Evolutionary conservation across 2,888 invertebrate species (phyloP).

Genomic region (Drosophila siamana): DNA sequence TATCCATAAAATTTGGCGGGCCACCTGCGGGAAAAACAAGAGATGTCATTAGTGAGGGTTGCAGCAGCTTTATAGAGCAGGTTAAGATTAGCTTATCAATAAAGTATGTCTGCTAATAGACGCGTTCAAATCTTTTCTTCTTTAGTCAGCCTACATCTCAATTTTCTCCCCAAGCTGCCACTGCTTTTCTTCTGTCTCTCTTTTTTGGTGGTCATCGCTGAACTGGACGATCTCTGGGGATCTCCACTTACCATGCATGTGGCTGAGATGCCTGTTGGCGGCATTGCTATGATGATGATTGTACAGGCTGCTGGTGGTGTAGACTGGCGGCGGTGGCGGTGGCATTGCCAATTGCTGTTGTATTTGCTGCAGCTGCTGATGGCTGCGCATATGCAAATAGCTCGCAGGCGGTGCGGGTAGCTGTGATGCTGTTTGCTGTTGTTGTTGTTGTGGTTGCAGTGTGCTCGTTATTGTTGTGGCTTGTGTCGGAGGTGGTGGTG

Average conservation of each 20-base stretch:
- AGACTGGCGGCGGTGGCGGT: conserved; percentile 69
- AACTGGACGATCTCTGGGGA: neutral
- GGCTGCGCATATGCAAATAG: conserved; percentile 73
- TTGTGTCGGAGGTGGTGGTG: conserved; percentile 58
- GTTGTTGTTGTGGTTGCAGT: conserved; percentile 49
- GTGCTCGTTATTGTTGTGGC: conserved; percentile 45
- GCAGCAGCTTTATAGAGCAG: neutral
- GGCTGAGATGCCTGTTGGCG: conserved; percentile 62
- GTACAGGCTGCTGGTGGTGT: conserved; percentile 62
- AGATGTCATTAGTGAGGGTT: neutral
- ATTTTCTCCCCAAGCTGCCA: conserved; percentile 1
- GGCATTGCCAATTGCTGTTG: conserved; percentile 72
- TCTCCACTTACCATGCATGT: conserved; percentile 81
- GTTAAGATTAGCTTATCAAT: neutral
- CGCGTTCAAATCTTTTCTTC: no score
- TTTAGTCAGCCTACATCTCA: neutral
- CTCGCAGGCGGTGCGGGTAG: conserved; percentile 64
- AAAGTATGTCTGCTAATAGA: neutral
- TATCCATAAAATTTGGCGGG: conserved; percentile 80
- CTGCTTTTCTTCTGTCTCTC: neutral
- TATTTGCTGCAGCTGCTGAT: conserved; percentile 65
- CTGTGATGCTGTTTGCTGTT: conserved; percentile 47
- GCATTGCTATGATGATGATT: conserved; percentile 67
- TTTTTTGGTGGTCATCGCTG: conserved; percentile 22
- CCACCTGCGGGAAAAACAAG: conserved; percentile 61